Base-by-base conservation (phyloP, 2,797 vertebrate species). In the Dryobates pubescens region DNA sequence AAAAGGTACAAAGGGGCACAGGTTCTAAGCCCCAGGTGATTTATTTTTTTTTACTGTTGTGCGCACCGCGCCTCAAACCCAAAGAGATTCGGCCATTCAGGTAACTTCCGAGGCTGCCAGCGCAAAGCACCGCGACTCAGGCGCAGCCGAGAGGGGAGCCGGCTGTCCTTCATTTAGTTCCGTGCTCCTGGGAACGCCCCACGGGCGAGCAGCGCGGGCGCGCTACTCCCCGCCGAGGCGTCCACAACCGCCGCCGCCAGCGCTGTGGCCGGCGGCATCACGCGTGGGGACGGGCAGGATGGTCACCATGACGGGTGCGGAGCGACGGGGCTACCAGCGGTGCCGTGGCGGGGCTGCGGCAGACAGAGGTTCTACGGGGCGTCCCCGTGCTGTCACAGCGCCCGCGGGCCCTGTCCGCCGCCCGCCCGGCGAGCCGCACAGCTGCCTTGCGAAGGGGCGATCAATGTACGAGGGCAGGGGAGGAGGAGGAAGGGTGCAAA, bases 1-100 rank as follows among this genome's bases (percentile, higher is more conserved):
- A 73, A 58, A 18, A 92, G 63, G 79, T 92, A 86, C 87, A 93
- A 88, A 94, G 86, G 82, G 89, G 71, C 90, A 89, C 64, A 77
- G 74, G 71, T 88, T 89, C 70, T 51, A 38, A 32, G 62, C 20
- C 20, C 7, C 17, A 69, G 43, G 15, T 45, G 6, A 6, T 6
- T 41, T 45, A 17, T 24, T 69, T n/a, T n/a, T n/a, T 20, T 45
- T 26, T 24, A 20, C 14, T 15, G 30, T 24, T 32, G 38, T 19
- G 6, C 3, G 47, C 62, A 1, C 7, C 43, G 3, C 47, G 17
- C 53, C 30, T 13, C 64, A 0, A 29, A 2, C 26, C 65, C 80
- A 0, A 2, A 3, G 29, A 26, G 29, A 14, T 27, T 5, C 13
- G 62, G 17, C 54, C 32, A 0, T 1, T 6, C 82, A 92, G 70